Evolutionary conservation across 2,888 invertebrate genomes (phyloP), one percentile per base, ranked within the genome.

Genomic region (Koerneria pararmatus): DNA sequence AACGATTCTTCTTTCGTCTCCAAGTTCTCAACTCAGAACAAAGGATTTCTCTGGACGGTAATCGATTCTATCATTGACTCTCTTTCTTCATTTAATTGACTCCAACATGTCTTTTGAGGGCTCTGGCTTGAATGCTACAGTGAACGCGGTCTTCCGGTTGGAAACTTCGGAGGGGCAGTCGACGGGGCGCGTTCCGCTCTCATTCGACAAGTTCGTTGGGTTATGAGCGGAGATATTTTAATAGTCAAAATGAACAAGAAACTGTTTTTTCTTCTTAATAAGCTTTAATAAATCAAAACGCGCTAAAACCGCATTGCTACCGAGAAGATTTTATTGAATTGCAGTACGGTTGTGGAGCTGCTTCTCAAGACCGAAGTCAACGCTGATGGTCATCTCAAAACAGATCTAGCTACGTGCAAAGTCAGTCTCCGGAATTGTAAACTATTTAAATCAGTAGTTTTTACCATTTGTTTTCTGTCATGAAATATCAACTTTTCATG

Each of bases 331-430:
- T 11, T 37, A n/a, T 63, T 8, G 19, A 29, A 15, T 71, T 76
- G 8, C 71, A 78, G 78, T 53, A 77, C 79, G 0, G 71, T 74
- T 34, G 74, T 81, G 6, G 80, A 81, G 66, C 70, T 81, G 49
- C 70, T 74, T 15, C 68, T 81, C 15, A 75, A 72, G 71, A 77
- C 81, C 1, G 76, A 72, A 22, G 76, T 81, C n/a, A 81, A 81
- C 67, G 62, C 73, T 5, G 81, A 81, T 65, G 81, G 81, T 0
- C 81, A 81, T 66, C 69, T 81, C 60, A 80, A 82, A 68, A 81
- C 81, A 1, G 81, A 82, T 58, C 60, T 79, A 27, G 72, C 75
- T 61, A 75, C 75, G 15, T 77, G 77, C 68, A 76, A 77, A 68
- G 77, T 72, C 15, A 41, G 41, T 35, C n/a, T n/a, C n/a, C n/a